Percentiles rank a stretch among this genome's conserved stretches.
Evolutionary conservation across 1,140 invertebrate species (phyloP).

Genomic region (Brachionus rotundiformis): DNA sequence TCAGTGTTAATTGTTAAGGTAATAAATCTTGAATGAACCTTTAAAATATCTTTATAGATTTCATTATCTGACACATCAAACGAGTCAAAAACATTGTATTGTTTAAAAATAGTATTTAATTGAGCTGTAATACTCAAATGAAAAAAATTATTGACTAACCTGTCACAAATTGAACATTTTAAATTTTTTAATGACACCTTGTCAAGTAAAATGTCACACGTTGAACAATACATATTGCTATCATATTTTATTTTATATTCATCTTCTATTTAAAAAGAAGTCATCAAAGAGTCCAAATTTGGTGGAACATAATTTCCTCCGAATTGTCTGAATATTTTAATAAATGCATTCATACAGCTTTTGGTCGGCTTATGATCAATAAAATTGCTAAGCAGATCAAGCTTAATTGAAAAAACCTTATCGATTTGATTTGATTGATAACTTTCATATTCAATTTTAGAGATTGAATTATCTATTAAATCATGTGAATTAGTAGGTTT

Average conservation of each 20-base stretch:
- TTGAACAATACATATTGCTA: background rate
- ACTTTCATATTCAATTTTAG: background rate
- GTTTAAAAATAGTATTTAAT: background rate
- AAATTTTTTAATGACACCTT: background rate
- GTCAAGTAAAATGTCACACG: background rate
- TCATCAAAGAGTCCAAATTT: background rate
- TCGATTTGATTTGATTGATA: background rate
- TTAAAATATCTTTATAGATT: background rate
- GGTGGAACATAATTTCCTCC: background rate
- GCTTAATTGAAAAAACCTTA: background rate
- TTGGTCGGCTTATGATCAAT: slow-evolving; percentile 19
- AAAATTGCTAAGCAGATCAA: background rate
- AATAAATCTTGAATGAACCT: background rate
- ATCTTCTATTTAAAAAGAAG: background rate
- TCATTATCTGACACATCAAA: background rate
- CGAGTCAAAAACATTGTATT: background rate
- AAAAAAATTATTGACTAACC: background rate
- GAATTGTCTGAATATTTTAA: background rate
- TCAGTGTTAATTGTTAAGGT: background rate
- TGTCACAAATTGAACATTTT: background rate
- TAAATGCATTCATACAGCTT: background rate
- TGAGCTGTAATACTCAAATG: background rate
- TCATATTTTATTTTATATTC: background rate
- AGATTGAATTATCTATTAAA: background rate
- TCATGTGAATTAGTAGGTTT: background rate